These are phyloP conservation scores for Ips nitidus DNA, from an alignment of 1,140 invertebrate species.

Conservation along the genomic window DNA sequence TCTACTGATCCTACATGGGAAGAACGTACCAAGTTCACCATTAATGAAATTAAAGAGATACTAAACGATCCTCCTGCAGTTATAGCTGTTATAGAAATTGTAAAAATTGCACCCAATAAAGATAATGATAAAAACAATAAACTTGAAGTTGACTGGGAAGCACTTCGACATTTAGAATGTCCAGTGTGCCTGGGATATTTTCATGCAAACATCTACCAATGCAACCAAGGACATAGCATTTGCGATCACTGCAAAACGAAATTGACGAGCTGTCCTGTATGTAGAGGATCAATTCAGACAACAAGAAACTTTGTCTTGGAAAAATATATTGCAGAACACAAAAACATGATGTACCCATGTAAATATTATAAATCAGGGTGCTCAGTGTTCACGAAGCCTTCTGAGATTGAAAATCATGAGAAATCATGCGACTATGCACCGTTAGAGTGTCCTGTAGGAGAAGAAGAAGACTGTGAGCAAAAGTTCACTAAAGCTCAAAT, in stretches of 20 bases:
- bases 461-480: slow-evolving; percentile 20
- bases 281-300: slow-evolving; percentile 23
- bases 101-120: slow-evolving; percentile 2
- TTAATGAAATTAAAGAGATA: slow-evolving; percentile 30
- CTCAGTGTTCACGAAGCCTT: background rate
- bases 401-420: slow-evolving; percentile 30
- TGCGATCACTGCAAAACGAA: slow-evolving; percentile 37
- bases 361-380: background rate
- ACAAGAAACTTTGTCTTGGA: slow-evolving; percentile 42
- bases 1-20: slow-evolving; percentile 14
- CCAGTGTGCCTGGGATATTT: slow-evolving; percentile 43
- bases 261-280: slow-evolving; percentile 4
- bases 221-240: slow-evolving; percentile 43
- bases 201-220: slow-evolving; percentile 43
- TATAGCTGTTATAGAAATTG: slow-evolving; percentile 31
- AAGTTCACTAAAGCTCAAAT: slow-evolving; percentile 11
- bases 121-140: slow-evolving; percentile 15
- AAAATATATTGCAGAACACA: slow-evolving; percentile 11
- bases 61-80: slow-evolving; percentile 32
- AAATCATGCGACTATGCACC: slow-evolving; percentile 25
- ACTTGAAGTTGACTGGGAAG: slow-evolving; percentile 27
- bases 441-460: slow-evolving; percentile 33
- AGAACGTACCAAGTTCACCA: slow-evolving; percentile 29
- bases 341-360: slow-evolving; percentile 37
- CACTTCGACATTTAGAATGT: slow-evolving; percentile 42